phyloP scores from a whole-genome alignment of 2,888 invertebrate genomes.

The Hypercompe scribonia region DNA sequence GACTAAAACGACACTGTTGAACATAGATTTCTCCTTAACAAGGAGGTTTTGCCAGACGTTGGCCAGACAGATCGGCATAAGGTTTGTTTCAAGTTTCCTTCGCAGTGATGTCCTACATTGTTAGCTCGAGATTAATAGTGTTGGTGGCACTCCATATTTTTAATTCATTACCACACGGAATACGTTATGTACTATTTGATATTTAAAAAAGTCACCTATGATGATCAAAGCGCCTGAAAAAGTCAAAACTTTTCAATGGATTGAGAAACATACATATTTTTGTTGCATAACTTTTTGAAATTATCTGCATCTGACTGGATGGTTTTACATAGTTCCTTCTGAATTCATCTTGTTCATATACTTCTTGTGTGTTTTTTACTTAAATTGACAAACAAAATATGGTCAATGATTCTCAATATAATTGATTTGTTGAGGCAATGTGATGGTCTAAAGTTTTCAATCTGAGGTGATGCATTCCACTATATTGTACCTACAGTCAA shows the following conservation, averaged over 20 bases:
- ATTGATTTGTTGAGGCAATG: conserved; percentile 64
- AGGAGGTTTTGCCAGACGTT: too few relatives aligned
- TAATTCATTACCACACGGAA: too few relatives aligned
- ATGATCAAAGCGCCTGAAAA: conserved; percentile 70
- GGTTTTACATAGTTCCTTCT: conserved; percentile 34
- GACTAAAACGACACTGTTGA: too few relatives aligned
- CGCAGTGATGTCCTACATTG: too few relatives aligned
- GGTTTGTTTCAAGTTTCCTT: too few relatives aligned
- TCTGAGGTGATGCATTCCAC: conserved; percentile 65
- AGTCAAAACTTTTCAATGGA: conserved; percentile 58
- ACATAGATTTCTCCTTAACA: too few relatives aligned
- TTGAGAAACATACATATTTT: conserved; percentile 41
- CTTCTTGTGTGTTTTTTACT: conserved; percentile 55
- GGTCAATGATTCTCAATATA: conserved; percentile 49
- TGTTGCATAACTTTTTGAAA: conserved; percentile 45
- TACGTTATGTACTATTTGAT: too few relatives aligned
- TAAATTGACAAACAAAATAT: conserved; percentile 35
- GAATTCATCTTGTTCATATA: conserved; percentile 37
- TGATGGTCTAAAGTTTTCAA: conserved; percentile 86
- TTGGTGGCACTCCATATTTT: too few relatives aligned
- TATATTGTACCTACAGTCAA: conserved; percentile 2
- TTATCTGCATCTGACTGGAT: conserved; percentile 33
- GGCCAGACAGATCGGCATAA: too few relatives aligned
- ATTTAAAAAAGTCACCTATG: conserved; percentile 53
- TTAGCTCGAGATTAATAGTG: too few relatives aligned